A percentile compares a stretch with the other conserved stretches of the same genome.
These are phyloP conservation scores for Drosophila pseudoobscura DNA, from an alignment of 1,140 invertebrate species.

Conservation along the genomic window DNA sequence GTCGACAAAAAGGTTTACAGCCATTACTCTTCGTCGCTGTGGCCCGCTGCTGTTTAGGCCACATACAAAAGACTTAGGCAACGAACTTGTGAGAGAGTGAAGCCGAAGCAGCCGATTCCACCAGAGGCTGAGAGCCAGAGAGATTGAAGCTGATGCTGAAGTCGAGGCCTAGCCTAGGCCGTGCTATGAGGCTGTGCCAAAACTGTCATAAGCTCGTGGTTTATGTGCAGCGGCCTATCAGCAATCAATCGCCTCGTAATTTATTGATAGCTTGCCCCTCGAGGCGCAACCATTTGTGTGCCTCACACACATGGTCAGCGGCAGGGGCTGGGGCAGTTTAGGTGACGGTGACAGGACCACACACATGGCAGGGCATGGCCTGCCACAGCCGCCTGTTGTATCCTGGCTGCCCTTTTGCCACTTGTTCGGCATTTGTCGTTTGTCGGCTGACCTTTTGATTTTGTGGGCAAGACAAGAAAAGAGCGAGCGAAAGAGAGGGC, in stretches of 20 bases:
- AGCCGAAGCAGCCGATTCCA: neutral
- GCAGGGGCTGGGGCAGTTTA: constrained; percentile 17
- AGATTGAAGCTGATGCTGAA: too few relatives aligned
- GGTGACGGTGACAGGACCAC: constrained; percentile 39
- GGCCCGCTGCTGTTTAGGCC: constrained; percentile 62
- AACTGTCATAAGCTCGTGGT: constrained; percentile 78
- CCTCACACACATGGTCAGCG: constrained; percentile 28
- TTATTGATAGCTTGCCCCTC: constrained; percentile 60
- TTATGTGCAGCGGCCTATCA: constrained; percentile 72
- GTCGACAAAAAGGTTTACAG: constrained; percentile 82
- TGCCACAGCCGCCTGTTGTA: neutral
- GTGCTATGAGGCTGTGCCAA: constrained; percentile 55
- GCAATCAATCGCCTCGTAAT: constrained; percentile 74
- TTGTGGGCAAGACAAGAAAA: constrained; percentile 4
- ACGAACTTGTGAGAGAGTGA: constrained; percentile 46
- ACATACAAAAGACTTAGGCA: constrained; percentile 81
- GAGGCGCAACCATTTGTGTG: constrained; percentile 22
- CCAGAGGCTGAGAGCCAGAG: too few relatives aligned
- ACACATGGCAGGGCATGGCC: constrained; percentile 24
- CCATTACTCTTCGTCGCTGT: constrained; percentile 72
- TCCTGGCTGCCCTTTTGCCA: constrained; percentile 47
- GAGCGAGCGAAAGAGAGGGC: constrained; percentile 6
- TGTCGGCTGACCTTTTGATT: constrained; percentile 62
- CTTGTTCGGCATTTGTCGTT: constrained; percentile 54
- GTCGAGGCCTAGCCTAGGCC: too few relatives aligned